Evolutionary conservation across 2,797 vertebrate species (phyloP).

Genomic region (Typhlichthys subterraneus): DNA sequence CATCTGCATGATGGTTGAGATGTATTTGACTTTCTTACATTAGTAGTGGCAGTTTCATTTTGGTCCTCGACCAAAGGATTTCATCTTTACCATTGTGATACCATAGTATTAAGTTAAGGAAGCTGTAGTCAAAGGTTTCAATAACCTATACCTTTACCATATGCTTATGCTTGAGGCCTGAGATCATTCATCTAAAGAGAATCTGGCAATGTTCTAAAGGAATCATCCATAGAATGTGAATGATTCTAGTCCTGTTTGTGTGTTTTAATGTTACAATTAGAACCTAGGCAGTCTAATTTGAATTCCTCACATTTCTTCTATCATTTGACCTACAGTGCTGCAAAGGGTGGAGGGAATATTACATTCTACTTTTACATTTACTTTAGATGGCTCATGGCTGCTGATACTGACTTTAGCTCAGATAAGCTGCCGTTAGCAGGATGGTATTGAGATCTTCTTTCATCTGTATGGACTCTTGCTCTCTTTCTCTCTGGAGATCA

Average conservation of each 20-base stretch:
- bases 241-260: constrained; percentile 22
- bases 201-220: not conserved
- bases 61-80: no score
- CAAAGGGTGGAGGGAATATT: constrained; percentile 25
- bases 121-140: no score
- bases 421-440: constrained; percentile 37
- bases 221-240: no score
- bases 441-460: no score
- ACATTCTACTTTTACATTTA: constrained; percentile 41
- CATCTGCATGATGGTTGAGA: no score
- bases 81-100: no score
- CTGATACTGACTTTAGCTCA: constrained; percentile 53
- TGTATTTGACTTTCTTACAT: no score
- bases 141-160: not conserved
- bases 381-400: constrained; percentile 28
- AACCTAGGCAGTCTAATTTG: constrained; percentile 7
- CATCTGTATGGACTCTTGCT: no score
- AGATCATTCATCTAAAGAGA: constrained; percentile 18
- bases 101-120: no score
- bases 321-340: constrained; percentile 30
- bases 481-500: no score
- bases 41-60: no score
- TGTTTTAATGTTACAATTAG: constrained; percentile 7
- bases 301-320: constrained; percentile 24
- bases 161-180: constrained; percentile 7